Evolutionary conservation across 2,888 invertebrate species (phyloP), one percentile per base, ranked within the genome.

Genomic region (Steromphala cineraria): DNA sequence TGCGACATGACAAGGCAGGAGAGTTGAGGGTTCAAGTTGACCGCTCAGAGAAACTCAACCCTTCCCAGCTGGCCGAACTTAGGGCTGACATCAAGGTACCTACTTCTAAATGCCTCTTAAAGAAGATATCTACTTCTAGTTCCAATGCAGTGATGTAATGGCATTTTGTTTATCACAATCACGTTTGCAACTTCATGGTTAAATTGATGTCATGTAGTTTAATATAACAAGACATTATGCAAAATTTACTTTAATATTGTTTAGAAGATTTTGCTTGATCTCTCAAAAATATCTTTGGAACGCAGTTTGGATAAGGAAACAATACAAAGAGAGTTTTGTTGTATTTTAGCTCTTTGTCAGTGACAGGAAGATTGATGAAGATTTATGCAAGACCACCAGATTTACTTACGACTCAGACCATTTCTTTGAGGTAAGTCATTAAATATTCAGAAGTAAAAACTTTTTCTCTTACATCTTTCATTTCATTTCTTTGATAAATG

Each of bases 351-450:
- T 92, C 84, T 93, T 92, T 89, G 92, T 92, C 13, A 87, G 89
- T 86, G 92, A 92, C 77, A 85, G 92, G 36, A 91, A 91, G 78
- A 86, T 92, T 81, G 93, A 93, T 86, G 93, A 93, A 81, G 92
- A 93, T 80, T 82, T 93, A 19, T 90, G 91, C 19, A 89, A 89
- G 75, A 91, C 91, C 1, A 91, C 92, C 55, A 84, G 92, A 81
- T 92, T 92, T 85, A 78, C 90, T 46, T 91, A 91, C 82, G 91
- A 91, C 80, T 88, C 90, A 21, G 92, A 92, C 84, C 87, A 87
- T 46, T 82, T 93, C 21, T 84, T 86, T 67, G 85, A 85, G 78
- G 90, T 90, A 84, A 87, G 28, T 17, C 40, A 46, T 36, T 36
- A 36, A 7, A 36, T 2, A 36, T 4, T 36, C 7, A 36, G 36